These are phyloP conservation scores for Pinctada fucata DNA, from an alignment of 2,888 invertebrate species.

Conservation along the genomic window DNA sequence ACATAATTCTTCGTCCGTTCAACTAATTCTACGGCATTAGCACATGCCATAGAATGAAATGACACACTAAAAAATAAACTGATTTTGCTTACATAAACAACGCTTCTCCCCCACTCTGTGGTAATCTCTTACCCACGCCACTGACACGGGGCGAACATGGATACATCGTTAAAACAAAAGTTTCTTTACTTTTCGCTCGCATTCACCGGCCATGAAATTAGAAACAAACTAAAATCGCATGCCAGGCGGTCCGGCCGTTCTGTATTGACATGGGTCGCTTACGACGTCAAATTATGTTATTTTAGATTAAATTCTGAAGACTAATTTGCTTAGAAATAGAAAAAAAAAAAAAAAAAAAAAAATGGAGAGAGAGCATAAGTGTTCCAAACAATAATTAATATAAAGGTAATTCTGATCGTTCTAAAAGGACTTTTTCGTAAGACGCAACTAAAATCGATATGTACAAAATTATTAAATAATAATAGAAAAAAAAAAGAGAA, in stretches of 20 bases:
- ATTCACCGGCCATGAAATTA: neutral
- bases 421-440: neutral
- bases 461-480: too few species aligned
- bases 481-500: too few species aligned
- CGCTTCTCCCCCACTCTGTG: neutral
- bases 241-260: neutral
- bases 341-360: neutral
- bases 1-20: too few species aligned
- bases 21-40: too few species aligned
- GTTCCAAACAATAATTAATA: neutral
- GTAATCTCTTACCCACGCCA: neutral
- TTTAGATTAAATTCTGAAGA: neutral
- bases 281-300: neutral
- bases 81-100: too few species aligned
- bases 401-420: too few species aligned
- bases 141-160: conserved; percentile 1
- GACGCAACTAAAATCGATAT: neutral
- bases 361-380: neutral
- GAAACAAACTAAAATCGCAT: neutral
- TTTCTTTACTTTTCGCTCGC: neutral
- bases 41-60: too few species aligned
- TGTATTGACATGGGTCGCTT: neutral
- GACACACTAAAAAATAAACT: too few species aligned
- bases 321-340: neutral
- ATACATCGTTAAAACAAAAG: neutral